A percentile compares a stretch with the other conserved stretches of the same genome.
Evolutionary conservation across 2,113 vertebrate genomes (phyloP).

Genomic region (Xyrauchen texanus): DNA sequence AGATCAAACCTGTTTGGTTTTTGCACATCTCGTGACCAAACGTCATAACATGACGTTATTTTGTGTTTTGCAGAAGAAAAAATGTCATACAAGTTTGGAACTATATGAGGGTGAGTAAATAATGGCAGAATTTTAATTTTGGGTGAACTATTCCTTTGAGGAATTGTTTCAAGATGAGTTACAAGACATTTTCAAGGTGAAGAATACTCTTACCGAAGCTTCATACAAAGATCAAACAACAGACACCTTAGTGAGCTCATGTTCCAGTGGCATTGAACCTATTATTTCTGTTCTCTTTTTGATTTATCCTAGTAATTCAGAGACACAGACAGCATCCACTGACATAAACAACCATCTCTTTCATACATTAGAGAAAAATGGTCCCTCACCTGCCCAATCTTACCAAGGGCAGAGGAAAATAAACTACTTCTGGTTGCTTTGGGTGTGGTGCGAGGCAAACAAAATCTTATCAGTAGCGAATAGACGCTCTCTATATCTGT

Average conservation of each 20-base stretch:
- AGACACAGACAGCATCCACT: conserved; percentile 7
- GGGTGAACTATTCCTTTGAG: too few species aligned
- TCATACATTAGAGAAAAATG: conserved; percentile 44
- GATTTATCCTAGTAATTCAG: conserved; percentile 55
- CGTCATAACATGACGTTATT: too few species aligned
- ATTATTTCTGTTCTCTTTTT: conserved; percentile 36
- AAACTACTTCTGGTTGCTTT: conserved; percentile 40
- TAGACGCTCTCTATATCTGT: conserved; percentile 53
- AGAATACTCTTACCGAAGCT: conserved; percentile 16
- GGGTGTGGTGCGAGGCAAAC: conserved; percentile 44
- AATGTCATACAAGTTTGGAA: too few species aligned
- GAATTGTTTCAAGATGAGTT: too few species aligned
- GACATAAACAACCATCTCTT: conserved; percentile 42
- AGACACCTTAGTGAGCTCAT: conserved; percentile 28
- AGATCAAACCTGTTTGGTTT: too few species aligned
- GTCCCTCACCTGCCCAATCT: conserved; percentile 33
- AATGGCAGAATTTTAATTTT: too few species aligned
- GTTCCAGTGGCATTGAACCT: conserved; percentile 24
- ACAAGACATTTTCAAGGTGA: too few species aligned
- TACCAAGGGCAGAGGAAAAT: conserved; percentile 38
- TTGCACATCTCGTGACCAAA: too few species aligned
- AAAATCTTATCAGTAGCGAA: conserved; percentile 59
- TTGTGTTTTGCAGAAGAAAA: too few species aligned
- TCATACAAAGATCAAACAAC: conserved; percentile 44
- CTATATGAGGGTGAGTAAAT: too few species aligned